Evolutionary conservation across 30 jellyfish, hydroid and myxozoan genomes (phyloP).

Genomic region (Calvadosia cruxmelitensis): DNA sequence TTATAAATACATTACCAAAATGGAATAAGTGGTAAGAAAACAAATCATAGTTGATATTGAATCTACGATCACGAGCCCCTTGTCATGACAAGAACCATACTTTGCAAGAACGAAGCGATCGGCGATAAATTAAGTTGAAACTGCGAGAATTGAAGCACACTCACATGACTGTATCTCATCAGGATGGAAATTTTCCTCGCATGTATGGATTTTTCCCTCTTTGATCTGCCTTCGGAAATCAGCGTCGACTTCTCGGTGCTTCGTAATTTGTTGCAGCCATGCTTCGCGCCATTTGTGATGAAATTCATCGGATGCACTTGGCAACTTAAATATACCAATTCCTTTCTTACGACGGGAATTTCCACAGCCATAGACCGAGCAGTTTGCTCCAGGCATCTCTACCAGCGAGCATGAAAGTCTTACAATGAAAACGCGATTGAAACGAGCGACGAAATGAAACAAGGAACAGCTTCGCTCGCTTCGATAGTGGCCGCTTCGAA

Average conservation of each 20-base stretch:
- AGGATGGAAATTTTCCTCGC: conserved; percentile 17
- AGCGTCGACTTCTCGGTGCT: conserved; percentile 16
- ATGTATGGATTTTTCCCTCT: conserved; percentile 9
- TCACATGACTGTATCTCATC: conserved; percentile 17
- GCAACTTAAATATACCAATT: conserved; percentile 13
- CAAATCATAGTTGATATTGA: no score
- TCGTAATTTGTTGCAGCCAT: conserved; percentile 6
- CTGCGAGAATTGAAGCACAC: no score
- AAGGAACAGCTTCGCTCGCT: no score
- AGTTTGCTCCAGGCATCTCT: conserved; percentile 23
- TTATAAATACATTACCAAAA: no score
- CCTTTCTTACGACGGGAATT: conserved; percentile 17
- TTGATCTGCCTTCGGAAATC: conserved; percentile 2
- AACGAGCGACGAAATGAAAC: no score
- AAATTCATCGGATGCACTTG: not conserved
- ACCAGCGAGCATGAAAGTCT: no score
- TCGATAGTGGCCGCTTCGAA: no score
- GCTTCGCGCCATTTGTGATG: conserved; percentile 11
- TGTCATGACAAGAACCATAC: no score
- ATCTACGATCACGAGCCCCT: no score
- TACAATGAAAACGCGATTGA: no score
- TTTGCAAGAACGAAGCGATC: no score
- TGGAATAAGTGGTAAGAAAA: no score
- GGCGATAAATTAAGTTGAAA: not conserved
- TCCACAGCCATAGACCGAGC: conserved; percentile 29